Evolutionary conservation across 2,113 vertebrate genomes (phyloP).

Genomic region (Amazona vittata): DNA sequence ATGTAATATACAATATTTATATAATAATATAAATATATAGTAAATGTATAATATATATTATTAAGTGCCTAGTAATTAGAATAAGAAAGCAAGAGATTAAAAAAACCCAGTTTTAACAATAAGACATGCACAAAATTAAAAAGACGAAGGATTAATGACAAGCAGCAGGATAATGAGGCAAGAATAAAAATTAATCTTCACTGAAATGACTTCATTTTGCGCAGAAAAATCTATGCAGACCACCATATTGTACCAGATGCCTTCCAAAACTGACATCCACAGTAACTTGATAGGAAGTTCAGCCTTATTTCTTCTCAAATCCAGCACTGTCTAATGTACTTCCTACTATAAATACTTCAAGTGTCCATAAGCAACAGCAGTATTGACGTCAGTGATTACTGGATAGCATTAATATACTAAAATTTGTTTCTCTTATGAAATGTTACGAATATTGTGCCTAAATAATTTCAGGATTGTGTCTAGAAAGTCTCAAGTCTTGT

Average conservation of each 20-base stretch:
- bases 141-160: neutral
- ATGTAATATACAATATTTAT: too few species aligned
- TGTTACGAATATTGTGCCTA: neutral
- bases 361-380: neutral
- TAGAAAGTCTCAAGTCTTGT: neutral
- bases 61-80: neutral
- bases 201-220: neutral
- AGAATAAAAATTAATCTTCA: neutral
- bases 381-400: neutral
- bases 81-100: neutral
- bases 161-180: neutral
- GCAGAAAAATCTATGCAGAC: neutral
- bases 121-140: neutral
- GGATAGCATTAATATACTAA: neutral
- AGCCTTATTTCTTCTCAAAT: neutral
- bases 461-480: neutral
- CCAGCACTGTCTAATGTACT: neutral
- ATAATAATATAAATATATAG: too few species aligned
- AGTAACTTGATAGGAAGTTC: neutral
- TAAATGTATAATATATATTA: too few species aligned
- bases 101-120: neutral
- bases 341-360: neutral
- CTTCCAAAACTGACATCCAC: neutral
- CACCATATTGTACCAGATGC: fast-evolving
- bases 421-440: neutral